phyloP scores from a whole-genome alignment of 2,888 invertebrate genomes.

The Torymus tubicola region DNA sequence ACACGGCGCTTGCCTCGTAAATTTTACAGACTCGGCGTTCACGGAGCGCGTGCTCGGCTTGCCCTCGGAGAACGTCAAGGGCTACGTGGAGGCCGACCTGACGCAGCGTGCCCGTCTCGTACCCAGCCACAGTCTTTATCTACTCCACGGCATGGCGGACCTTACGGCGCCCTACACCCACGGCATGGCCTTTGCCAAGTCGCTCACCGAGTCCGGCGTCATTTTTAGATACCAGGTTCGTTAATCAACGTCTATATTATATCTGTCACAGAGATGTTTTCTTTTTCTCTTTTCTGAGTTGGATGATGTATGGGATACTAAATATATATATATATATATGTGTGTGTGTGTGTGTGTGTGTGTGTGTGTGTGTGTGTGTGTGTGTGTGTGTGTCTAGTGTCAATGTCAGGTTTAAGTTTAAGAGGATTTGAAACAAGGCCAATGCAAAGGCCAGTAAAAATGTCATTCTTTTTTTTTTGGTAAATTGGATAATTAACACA shows the following conservation, averaged over 20 bases:
- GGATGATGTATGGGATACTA: no score
- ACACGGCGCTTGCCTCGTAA: neutral
- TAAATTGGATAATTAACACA: neutral
- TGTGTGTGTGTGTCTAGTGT: no score
- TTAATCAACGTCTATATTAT: neutral
- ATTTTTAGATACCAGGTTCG: constrained; percentile 94
- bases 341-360: no score
- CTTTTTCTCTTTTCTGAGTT: no score
- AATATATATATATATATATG: no score
- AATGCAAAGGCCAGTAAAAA: no score
- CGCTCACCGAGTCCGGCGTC: constrained; percentile 91
- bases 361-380: no score
- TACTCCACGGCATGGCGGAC: constrained; percentile 96
- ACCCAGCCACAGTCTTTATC: constrained; percentile 90
- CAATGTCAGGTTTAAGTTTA: no score
- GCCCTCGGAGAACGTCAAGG: constrained; percentile 91
- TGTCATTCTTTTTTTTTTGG: no score
- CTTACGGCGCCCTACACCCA: constrained; percentile 95
- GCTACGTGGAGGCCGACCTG: constrained; percentile 94
- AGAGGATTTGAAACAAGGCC: no score
- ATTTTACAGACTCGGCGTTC: constrained; percentile 90
- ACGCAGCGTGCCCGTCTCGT: constrained; percentile 92
- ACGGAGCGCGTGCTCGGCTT: constrained; percentile 95
- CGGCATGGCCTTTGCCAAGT: constrained; percentile 91
- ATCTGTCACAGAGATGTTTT: neutral